Conservation (phyloP, 1,140 invertebrate genomes). For the Bilobella aurantiaca region DNA sequence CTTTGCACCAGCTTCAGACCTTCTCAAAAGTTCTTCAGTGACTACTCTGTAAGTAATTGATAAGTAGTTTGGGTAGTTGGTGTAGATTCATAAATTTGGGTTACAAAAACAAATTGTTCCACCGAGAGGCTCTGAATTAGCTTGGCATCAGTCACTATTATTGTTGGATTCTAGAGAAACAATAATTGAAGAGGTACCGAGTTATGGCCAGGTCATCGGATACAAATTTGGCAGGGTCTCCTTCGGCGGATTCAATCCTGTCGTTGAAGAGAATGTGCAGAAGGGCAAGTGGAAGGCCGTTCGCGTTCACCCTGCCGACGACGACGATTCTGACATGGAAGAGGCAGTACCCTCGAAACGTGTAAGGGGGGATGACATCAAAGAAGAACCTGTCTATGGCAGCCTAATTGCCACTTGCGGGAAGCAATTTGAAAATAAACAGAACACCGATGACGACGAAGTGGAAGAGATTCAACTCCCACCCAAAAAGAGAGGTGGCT, state of each 20-base stretch:
- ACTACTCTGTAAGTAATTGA: too few relatives aligned
- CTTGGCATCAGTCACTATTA: background rate
- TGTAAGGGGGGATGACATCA: background rate
- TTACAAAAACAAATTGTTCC: too few relatives aligned
- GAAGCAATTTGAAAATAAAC: background rate
- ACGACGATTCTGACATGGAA: conserved; percentile 3
- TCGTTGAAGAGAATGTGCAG: conserved; percentile 54
- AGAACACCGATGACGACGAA: background rate
- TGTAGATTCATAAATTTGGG: too few relatives aligned
- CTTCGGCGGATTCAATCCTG: conserved; percentile 78
- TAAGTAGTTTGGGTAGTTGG: too few relatives aligned
- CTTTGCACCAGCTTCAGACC: conserved; percentile 44
- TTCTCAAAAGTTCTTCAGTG: background rate
- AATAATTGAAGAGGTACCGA: conserved; percentile 57
- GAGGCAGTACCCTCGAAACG: background rate
- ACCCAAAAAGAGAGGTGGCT: background rate
- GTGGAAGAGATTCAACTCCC: conserved; percentile 42
- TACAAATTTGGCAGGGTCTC: conserved; percentile 69
- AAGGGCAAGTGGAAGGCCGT: conserved; percentile 18
- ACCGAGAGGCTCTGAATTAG: too few relatives aligned
- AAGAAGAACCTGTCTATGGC: conserved; percentile 9
- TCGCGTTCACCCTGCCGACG: background rate
- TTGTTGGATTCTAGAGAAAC: conserved; percentile 43
- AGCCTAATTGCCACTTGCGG: conserved; percentile 2
- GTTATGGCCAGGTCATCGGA: conserved; percentile 61